Evolutionary conservation across 2,113 vertebrate species (phyloP), one percentile per base, ranked within the genome.

Genomic region (Urocolius indicus): DNA sequence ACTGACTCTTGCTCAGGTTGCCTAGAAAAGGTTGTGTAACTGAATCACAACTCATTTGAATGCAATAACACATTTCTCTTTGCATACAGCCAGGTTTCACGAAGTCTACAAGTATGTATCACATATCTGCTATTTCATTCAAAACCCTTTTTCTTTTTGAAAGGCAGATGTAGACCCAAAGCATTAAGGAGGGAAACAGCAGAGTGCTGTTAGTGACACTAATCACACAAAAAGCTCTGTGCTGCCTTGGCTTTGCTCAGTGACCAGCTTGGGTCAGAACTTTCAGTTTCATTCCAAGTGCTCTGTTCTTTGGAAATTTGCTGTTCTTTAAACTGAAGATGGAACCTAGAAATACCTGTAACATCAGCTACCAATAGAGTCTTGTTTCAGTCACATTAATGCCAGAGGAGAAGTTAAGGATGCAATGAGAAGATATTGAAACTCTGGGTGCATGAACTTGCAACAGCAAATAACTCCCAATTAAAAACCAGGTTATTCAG

Each of bases 311-410:
- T 63, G 62, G 63, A 68, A 85, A 93, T 68, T 54, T 81, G 45
- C 54, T 93, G 63, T 81, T 92, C 57, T 18, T 23, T 52, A 71
- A 96, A 84, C 30, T 85, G 63, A 66, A 92, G 79, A 51, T 94
- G 57, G 57, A 90, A 59, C 38, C 23, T 57, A 71, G 68, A 75
- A 78, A 93, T 7, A 67, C 29, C 57, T 71, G 51, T 89, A 93
- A 93, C 16, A 41, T 19, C 21, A 96, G 80, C 55, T 71, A 59
- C 61, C 73, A 78, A 49, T 41, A 87, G 29, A 21, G 9, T 12
- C 92, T 88, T 78, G 65, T 74, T 90, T 61, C 80, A 76, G 79
- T 58, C 4, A 0, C 5, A 29, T 26, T 41, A 78, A 46, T 24
- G 38, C 48, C 89, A 93, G 55, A 9, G 32, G 75, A 68, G 14